Base-by-base conservation (phyloP, 2,888 invertebrate genomes). In the Myopa testacea region DNA sequence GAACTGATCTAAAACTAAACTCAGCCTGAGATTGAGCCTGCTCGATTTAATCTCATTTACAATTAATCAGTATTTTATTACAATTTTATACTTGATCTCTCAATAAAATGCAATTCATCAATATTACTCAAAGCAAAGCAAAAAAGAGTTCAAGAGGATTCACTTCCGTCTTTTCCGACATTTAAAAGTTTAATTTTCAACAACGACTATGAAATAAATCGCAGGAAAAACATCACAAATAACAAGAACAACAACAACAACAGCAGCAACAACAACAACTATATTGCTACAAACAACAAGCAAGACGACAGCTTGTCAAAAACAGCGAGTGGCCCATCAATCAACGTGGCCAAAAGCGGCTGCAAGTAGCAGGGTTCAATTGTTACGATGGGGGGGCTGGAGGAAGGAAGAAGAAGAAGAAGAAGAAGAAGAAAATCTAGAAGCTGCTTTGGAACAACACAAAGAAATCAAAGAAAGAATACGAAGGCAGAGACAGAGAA, bases 361-460 rank as follows among this genome's bases (percentile, higher is more conserved):
- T 26, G 37, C 19, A 63, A 34, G 26, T 26, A 3, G 37, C 19
- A 63, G 10, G n/a, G 34, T 26, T 34, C 26, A 63, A 63, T 37
- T 34, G 19, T 26, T 34, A 34, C 26, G 37, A 63, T 26, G 12
- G 19, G 12, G 19, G 1, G 26, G 37, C 37, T 19, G 63, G 63
- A 34, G 19, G 63, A 34, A 62, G 12, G 16, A n/a, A 26, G 19
- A 6, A 34, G 19, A 34, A 26, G 19, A 37, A 26, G 37, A 12
- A 63, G 12, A 45, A 67, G n/a, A 45, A 67, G 67, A 14, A 67
- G 40, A 37, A 78, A 78, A 78, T 78, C 62, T 60, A 73, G 73
- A 73, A 69, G 69, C 26, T 26, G 26, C 26, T 26, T 26, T 26
- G 26, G 26, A 26, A 26, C 26, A 26, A 26, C 26, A 26, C 26